Conservation (phyloP, 2,113 vertebrate genomes). For the Dascyllus trimaculatus region DNA sequence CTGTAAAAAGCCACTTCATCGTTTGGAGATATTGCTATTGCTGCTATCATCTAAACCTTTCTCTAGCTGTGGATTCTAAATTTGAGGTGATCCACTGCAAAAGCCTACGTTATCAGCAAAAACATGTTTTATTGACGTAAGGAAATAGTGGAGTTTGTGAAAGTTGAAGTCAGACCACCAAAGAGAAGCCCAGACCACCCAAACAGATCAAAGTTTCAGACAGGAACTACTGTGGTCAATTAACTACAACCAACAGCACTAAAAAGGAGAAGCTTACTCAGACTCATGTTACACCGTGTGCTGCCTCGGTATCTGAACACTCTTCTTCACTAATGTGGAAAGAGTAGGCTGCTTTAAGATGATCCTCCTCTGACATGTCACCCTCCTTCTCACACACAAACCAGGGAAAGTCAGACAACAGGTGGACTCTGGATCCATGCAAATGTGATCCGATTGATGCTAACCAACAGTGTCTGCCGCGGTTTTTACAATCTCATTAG, state of each 20-base stretch:
- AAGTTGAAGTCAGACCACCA: constrained; percentile 59
- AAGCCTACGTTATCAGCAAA: constrained; percentile 29
- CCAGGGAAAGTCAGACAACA: constrained; percentile 39
- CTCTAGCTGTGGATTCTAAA: not conserved
- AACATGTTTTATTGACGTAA: constrained; percentile 43
- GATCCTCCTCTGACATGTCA: not conserved
- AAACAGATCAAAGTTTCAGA: constrained; percentile 64
- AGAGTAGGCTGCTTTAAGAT: not conserved
- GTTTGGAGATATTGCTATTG: constrained; percentile 2
- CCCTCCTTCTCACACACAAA: constrained; percentile 1
- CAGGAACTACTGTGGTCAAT: constrained; percentile 42
- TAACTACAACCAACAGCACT: constrained; percentile 40
- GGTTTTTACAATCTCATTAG: constrained; percentile 54
- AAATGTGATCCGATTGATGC: constrained; percentile 22
- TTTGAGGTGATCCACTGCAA: not conserved
- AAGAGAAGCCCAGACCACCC: constrained; percentile 73
- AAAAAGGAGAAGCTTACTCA: constrained; percentile 34
- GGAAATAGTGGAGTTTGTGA: constrained; percentile 35
- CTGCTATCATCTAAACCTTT: constrained; percentile 10
- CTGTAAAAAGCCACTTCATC: not conserved
- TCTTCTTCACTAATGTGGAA: not conserved
- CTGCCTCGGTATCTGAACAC: not conserved
- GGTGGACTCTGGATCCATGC: constrained; percentile 26
- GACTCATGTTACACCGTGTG: not conserved
- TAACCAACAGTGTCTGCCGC: constrained; percentile 33